Evolutionary conservation across 2,888 invertebrate species (phyloP).

Genomic region (Odontocerum albicorne): DNA sequence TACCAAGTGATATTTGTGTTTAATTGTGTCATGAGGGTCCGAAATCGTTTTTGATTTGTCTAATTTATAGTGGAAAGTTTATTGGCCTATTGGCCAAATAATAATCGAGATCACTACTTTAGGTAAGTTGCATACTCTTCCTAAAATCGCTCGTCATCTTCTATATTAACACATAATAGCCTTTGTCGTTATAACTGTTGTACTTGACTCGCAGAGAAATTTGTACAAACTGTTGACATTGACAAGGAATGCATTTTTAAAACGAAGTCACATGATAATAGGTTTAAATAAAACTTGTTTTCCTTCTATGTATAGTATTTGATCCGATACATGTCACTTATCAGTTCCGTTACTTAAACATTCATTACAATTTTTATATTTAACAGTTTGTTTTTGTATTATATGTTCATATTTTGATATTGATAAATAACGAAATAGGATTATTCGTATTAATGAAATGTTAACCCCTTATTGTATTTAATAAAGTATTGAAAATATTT

Average conservation of each 20-base stretch:
- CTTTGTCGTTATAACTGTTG: too few relatives aligned
- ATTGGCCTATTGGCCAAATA: constrained; percentile 30
- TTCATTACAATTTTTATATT: too few relatives aligned
- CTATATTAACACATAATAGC: neutral
- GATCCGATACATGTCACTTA: too few relatives aligned
- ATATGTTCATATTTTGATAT: too few relatives aligned
- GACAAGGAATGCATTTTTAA: constrained; percentile 11
- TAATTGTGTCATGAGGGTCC: constrained; percentile 13
- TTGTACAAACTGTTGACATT: constrained; percentile 23
- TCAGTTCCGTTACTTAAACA: too few relatives aligned
- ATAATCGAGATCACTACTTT: constrained; percentile 26
- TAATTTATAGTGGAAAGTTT: constrained; percentile 30
- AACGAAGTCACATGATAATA: constrained; percentile 13
- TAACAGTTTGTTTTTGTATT: too few relatives aligned
- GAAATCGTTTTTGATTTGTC: constrained; percentile 20
- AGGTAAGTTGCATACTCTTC: constrained; percentile 24
- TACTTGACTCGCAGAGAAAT: too few relatives aligned
- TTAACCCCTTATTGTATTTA: too few relatives aligned
- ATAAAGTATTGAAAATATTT: too few relatives aligned
- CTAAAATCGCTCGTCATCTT: constrained; percentile 8
- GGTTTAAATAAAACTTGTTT: constrained; percentile 13
- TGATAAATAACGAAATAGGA: too few relatives aligned
- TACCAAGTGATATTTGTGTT: constrained; percentile 8
- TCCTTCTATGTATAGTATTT: too few relatives aligned
- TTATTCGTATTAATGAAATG: too few relatives aligned